Conservation (phyloP, 2,113 vertebrate species). For the Ancistrus triradiatus region DNA sequence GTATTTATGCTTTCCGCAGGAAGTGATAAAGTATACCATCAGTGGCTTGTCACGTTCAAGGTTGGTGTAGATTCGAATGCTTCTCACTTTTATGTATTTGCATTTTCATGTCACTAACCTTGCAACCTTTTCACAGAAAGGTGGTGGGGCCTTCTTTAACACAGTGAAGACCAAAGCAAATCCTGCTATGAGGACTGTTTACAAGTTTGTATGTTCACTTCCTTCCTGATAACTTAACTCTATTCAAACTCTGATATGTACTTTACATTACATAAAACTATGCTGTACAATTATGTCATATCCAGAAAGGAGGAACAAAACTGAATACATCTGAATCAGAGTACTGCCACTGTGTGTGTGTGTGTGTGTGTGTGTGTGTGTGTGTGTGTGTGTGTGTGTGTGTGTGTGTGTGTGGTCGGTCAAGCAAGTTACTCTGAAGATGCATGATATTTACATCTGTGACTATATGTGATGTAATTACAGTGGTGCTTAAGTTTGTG, state of each 20-base stretch:
- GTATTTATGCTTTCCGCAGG: slow-evolving; percentile 64
- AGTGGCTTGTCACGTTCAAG: slow-evolving; percentile 96
- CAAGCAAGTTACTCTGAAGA: no score
- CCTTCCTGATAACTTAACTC: neutral
- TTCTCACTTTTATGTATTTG: neutral
- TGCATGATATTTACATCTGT: no score
- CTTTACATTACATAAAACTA: neutral
- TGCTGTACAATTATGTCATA: neutral
- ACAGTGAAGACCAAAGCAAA: slow-evolving; percentile 96
- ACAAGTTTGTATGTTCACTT: slow-evolving; percentile 90
- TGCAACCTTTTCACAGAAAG: slow-evolving; percentile 76
- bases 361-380: no score
- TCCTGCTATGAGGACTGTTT: slow-evolving; percentile 96
- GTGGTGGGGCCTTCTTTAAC: slow-evolving; percentile 95
- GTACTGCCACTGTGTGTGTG: no score
- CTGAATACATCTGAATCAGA: no score
- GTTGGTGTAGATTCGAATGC: slow-evolving; percentile 65
- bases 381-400: no score
- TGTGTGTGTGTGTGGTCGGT: no score
- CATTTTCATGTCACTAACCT: neutral
- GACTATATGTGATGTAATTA: no score
- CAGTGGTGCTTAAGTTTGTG: no score
- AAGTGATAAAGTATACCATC: slow-evolving; percentile 91
- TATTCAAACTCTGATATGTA: neutral
- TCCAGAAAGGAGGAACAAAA: no score